Percentiles rank a stretch among this genome's conserved stretches.
Conservation (phyloP, 2,888 invertebrate genomes). For the Antheraea yamamai region DNA sequence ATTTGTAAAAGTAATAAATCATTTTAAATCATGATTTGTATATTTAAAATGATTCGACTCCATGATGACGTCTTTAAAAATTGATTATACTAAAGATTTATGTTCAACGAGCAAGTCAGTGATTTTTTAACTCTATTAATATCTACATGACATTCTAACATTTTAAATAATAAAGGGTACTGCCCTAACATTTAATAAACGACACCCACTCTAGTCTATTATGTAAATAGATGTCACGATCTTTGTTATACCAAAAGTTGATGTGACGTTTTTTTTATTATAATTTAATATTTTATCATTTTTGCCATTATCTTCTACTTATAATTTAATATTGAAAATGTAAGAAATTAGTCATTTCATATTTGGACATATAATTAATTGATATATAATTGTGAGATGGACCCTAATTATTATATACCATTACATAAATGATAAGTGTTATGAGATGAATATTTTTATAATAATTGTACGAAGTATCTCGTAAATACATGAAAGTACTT, state of each 20-base stretch:
- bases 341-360: background rate
- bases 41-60: background rate
- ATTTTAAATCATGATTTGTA: background rate
- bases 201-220: conserved; percentile 7
- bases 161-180: background rate
- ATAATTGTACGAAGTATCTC: too few species aligned
- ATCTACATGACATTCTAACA: background rate
- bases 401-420: background rate
- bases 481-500: too few species aligned
- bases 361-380: too few species aligned
- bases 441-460: too few species aligned
- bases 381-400: background rate
- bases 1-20: background rate
- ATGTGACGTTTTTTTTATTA: background rate
- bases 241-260: background rate
- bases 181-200: background rate
- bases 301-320: background rate
- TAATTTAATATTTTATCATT: background rate
- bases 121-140: background rate
- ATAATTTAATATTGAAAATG: background rate
- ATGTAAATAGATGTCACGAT: conserved; percentile 12
- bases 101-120: background rate
- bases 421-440: too few species aligned
- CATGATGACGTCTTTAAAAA: background rate
- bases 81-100: background rate